phyloP scores from a whole-genome alignment of 1,140 invertebrate genomes.

The Oedothorax gibbosus region DNA sequence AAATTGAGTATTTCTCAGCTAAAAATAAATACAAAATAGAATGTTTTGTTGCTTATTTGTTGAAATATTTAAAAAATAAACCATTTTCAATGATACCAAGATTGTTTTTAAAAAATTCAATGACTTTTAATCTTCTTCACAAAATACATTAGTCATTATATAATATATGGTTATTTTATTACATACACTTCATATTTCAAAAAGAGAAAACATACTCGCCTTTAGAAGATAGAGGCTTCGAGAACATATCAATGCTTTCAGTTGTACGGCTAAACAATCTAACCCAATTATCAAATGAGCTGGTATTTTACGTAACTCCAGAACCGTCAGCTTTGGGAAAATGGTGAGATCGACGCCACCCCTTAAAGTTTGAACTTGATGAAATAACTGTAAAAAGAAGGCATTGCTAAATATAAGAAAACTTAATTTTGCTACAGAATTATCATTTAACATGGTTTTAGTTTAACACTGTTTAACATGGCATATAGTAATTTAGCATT shows the following conservation, averaged over 20 bases:
- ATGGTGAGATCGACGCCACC: slow-evolving; percentile 49
- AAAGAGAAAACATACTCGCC: slow-evolving; percentile 4
- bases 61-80: too few species aligned
- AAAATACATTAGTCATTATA: neutral
- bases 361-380: slow-evolving; percentile 37
- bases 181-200: neutral
- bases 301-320: slow-evolving; percentile 45
- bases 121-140: too few species aligned
- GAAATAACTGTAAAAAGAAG: slow-evolving; percentile 43
- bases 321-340: slow-evolving; percentile 38
- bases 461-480: neutral
- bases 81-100: too few species aligned
- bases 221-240: slow-evolving; percentile 47
- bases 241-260: slow-evolving; percentile 31
- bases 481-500: neutral
- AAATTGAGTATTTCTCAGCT: too few species aligned
- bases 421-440: neutral
- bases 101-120: too few species aligned
- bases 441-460: neutral
- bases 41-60: too few species aligned
- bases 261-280: slow-evolving; percentile 11
- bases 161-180: neutral
- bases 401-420: neutral
- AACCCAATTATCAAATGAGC: slow-evolving; percentile 49
- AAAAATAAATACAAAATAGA: too few species aligned